Conservation (phyloP, 2,113 vertebrate species). For the Tonatia bakeri region DNA sequence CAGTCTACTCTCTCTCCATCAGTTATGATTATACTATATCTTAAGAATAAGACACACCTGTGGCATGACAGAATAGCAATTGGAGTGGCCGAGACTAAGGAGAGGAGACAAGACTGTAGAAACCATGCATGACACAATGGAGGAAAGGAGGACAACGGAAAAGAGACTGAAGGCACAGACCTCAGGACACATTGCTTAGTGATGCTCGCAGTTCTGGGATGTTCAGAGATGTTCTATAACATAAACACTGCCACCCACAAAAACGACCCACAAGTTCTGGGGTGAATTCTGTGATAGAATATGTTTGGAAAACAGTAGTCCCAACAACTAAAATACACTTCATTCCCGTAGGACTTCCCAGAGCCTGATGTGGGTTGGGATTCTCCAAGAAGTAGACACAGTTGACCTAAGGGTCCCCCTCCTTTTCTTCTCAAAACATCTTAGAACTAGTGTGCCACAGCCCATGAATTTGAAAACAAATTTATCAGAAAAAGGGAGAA, state of each 20-base stretch:
- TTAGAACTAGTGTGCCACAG: neutral
- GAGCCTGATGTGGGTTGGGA: neutral
- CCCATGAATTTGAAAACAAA: neutral
- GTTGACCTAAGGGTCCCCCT: neutral
- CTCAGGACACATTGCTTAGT: neutral
- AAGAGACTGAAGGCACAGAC: neutral
- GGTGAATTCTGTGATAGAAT: neutral
- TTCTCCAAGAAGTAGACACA: neutral
- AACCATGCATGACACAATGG: no score
- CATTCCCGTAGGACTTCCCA: neutral
- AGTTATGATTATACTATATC: neutral
- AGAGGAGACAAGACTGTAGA: neutral
- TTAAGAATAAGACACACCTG: neutral
- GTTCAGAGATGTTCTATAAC: neutral
- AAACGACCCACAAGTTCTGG: neutral
- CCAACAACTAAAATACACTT: neutral
- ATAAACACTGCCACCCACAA: neutral
- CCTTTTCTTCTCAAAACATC: neutral
- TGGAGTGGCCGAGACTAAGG: neutral
- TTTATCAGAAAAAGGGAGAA: neutral
- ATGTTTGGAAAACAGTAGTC: neutral
- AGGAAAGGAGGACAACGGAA: neutral
- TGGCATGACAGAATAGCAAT: rapidly evolving
- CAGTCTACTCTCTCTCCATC: neutral
- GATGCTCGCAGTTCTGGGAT: neutral